Evolutionary conservation across 1,140 invertebrate genomes (phyloP), one percentile per base, ranked within the genome.

Genomic region (Laodelphax striatellus): DNA sequence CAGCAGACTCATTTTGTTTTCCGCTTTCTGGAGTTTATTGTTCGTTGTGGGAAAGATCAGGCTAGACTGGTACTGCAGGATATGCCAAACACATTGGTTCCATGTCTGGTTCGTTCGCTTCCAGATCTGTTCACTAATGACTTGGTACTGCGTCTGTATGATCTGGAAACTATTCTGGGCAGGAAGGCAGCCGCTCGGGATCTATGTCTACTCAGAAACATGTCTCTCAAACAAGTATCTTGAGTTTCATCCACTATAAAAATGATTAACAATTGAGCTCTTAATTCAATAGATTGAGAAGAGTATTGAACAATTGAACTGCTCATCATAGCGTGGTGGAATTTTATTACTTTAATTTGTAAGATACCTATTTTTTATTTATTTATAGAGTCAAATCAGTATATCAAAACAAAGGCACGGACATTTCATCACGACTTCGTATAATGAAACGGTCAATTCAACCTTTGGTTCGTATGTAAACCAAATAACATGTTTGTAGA

Each of bases 1-100:
- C 87, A 90, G 55, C 86, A 92, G 66, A 90, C 88, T 5, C 83
- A 90, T 67, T 94, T 94, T 72, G 87, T 92, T 55, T 82, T 92
- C 60, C 81, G 87, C 64, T 90, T 95, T 70, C 75, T 94, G n/a
- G 79, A 87, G 57, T 79, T 86, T 65, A 78, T 88, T 24, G 88
- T 94, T 2, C 81, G 86, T 65, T 91, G 88, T 75, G 87, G 88
- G 0, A 82, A 83, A 46, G 84, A 90, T 11, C 81, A 85, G 63
- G 82, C 87, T 17, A 76, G 82, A 22, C 75, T 84, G 42, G 82
- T 94, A n/a, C 71, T 94, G 13, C 85, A 88, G 59, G 85, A 87
- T 64, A 85, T 94, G 80, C 89, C 90, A 0, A 77, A 82, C 66
- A 80, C 81, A 61, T 75, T 91, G 57, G 73, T 83, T n/a, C 84